Evolutionary conservation across 1,140 invertebrate species (phyloP).

Genomic region (Papilio glaucus): DNA sequence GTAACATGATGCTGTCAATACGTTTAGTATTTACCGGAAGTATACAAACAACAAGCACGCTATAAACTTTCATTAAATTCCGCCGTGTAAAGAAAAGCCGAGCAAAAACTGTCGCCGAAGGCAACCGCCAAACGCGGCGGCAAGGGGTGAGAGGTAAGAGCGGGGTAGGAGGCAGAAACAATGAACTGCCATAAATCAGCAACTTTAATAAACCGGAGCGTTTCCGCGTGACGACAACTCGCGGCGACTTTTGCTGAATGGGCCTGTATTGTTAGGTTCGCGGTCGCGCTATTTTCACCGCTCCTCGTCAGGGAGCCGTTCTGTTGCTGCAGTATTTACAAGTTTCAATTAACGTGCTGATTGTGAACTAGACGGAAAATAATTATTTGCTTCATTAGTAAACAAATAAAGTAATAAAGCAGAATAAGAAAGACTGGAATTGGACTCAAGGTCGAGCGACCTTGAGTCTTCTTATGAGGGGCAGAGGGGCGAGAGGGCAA

Average conservation of each 20-base stretch:
- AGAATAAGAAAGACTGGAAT: no score
- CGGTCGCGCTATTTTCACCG: background rate
- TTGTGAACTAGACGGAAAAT: background rate
- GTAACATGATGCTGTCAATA: background rate
- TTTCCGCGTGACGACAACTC: conserved; percentile 36
- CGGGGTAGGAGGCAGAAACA: conserved; percentile 41
- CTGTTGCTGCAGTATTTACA: background rate
- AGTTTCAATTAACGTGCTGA: conserved; percentile 6
- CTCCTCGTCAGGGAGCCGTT: conserved; percentile 2
- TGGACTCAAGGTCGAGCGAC: no score
- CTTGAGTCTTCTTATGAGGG: no score
- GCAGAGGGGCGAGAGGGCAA: no score
- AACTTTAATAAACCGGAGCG: conserved; percentile 52
- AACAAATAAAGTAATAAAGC: no score
- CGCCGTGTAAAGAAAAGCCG: conserved; percentile 8
- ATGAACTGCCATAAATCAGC: conserved; percentile 58
- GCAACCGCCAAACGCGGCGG: background rate
- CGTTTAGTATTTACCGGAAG: background rate
- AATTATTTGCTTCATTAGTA: background rate
- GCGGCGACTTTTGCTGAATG: conserved; percentile 36
- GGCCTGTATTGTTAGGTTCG: conserved; percentile 37
- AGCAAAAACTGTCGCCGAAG: conserved; percentile 28
- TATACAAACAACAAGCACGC: background rate
- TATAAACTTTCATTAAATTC: conserved; percentile 19
- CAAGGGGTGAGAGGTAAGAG: background rate